Conservation (phyloP, 2,797 vertebrate species). For the Orestias chungarensis region DNA sequence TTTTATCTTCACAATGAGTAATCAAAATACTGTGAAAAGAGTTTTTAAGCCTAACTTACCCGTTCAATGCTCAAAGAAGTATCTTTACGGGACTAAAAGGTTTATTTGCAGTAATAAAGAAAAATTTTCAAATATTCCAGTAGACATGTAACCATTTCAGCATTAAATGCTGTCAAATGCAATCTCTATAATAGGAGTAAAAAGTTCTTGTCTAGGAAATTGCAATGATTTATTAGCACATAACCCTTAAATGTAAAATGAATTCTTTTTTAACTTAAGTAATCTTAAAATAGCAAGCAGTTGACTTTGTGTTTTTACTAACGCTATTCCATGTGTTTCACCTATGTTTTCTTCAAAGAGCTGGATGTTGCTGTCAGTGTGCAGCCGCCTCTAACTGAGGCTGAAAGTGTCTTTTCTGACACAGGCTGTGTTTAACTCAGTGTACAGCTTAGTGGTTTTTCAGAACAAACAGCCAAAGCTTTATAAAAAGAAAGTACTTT, state of each 20-base stretch:
- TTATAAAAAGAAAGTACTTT: neutral
- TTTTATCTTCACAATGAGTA: too few relatives aligned
- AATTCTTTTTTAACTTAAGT: neutral
- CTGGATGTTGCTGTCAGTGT: slow-evolving; percentile 4
- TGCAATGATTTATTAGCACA: neutral
- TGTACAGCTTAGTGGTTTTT: neutral
- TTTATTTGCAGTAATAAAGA: neutral
- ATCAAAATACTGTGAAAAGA: too few relatives aligned
- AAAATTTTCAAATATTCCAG: neutral
- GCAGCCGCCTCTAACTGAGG: neutral
- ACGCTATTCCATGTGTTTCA: neutral
- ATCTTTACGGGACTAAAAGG: neutral
- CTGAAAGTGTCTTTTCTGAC: neutral
- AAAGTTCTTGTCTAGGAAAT: too few relatives aligned
- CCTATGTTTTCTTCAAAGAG: neutral
- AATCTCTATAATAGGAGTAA: too few relatives aligned
- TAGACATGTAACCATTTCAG: neutral
- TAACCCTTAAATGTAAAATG: neutral
- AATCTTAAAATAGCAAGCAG: neutral
- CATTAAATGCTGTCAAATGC: neutral
- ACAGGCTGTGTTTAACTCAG: neutral
- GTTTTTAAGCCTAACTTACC: too few relatives aligned
- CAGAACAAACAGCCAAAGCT: neutral
- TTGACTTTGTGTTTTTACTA: neutral
- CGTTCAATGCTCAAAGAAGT: neutral